A percentile compares a stretch with the other conserved stretches of the same genome.
Evolutionary conservation across 2,888 invertebrate species (phyloP).

Genomic region (Drosophila meridiana): DNA sequence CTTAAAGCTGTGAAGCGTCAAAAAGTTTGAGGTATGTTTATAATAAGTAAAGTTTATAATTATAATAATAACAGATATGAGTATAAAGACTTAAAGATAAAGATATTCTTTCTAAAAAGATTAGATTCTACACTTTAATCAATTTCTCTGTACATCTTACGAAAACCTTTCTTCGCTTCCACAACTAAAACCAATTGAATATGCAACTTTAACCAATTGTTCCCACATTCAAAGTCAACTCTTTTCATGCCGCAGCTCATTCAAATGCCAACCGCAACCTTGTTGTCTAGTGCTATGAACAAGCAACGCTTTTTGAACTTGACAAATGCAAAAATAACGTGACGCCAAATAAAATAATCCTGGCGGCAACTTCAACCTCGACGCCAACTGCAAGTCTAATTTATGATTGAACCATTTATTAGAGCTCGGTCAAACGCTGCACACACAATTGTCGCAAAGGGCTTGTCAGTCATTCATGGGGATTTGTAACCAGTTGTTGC

Average conservation of each 20-base stretch:
- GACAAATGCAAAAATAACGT: slow-evolving; percentile 80
- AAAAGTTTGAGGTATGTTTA: neutral
- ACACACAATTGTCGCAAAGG: slow-evolving; percentile 70
- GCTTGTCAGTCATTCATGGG: slow-evolving; percentile 71
- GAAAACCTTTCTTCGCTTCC: neutral
- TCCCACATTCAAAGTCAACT: neutral
- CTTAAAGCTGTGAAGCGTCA: neutral
- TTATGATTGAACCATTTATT: slow-evolving; percentile 80
- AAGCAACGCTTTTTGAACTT: slow-evolving; percentile 74
- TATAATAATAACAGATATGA: neutral
- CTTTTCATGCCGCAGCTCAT: neutral
- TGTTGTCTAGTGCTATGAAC: slow-evolving; percentile 56
- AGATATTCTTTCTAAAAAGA: neutral
- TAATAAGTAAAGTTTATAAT: too few relatives aligned
- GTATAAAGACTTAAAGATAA: neutral
- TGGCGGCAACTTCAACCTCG: slow-evolving; percentile 38
- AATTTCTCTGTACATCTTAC: too few relatives aligned
- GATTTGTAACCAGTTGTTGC: slow-evolving; percentile 33
- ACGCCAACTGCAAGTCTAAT: slow-evolving; percentile 38
- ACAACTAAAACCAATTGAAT: neutral
- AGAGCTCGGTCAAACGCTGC: slow-evolving; percentile 45
- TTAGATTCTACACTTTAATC: neutral
- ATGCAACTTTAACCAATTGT: neutral
- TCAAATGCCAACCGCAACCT: neutral
- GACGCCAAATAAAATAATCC: slow-evolving; percentile 65